These are phyloP conservation scores for Darevskia mixta DNA, from an alignment of 2,797 vertebrate genomes.

Conservation along the genomic window DNA sequence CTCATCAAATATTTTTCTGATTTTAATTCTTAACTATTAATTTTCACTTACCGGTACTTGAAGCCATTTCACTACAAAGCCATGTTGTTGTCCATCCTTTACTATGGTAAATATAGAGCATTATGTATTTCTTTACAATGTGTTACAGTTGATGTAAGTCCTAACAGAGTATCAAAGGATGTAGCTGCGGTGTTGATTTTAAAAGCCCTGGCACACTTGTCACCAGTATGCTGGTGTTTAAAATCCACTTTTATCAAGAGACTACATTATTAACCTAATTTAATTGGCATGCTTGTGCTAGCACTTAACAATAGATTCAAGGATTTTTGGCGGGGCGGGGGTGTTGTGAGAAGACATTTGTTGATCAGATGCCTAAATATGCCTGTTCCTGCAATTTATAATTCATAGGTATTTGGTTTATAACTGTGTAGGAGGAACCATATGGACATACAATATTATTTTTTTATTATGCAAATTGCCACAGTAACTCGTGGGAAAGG, in stretches of 20 bases:
- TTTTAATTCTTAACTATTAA: neutral
- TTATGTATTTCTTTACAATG: neutral
- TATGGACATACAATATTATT: neutral
- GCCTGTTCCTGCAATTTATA: slow-evolving; percentile 3
- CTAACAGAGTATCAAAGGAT: neutral
- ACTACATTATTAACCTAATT: neutral
- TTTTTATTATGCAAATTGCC: neutral
- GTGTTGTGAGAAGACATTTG: neutral
- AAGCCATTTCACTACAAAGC: neutral
- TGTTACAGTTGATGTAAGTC: neutral
- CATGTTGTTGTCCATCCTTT: neutral
- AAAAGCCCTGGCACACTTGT: neutral
- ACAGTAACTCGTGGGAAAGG: neutral
- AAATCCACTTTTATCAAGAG: neutral
- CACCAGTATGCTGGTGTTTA: neutral
- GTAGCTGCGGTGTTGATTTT: neutral
- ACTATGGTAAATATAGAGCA: neutral
- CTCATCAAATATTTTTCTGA: neutral
- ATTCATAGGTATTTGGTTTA: slow-evolving; percentile 29
- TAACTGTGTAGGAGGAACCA: neutral
- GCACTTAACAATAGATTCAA: neutral
- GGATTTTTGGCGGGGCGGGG: neutral
- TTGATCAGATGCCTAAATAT: neutral
- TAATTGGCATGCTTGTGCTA: neutral
- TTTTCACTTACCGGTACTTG: neutral